Conservation (phyloP, 2,113 vertebrate genomes). For the Prietella phreatophila region DNA sequence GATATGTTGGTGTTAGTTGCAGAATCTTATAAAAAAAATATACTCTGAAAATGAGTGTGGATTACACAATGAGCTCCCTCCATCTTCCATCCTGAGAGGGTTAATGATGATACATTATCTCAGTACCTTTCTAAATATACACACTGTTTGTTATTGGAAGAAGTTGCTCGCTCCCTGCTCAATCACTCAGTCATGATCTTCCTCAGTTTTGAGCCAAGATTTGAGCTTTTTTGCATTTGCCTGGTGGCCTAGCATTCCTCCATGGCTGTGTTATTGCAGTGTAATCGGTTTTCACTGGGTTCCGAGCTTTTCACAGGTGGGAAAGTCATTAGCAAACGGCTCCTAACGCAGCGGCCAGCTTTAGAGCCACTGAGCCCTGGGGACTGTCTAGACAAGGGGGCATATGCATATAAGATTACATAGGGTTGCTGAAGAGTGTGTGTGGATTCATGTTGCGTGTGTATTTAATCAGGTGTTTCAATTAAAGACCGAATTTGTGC, state of each 20-base stretch:
- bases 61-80: not conserved
- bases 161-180: not conserved
- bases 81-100: not conserved
- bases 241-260: conserved; percentile 44
- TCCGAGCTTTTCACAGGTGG: conserved; percentile 57
- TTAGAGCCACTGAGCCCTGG: conserved; percentile 37
- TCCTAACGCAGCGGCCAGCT: conserved; percentile 56
- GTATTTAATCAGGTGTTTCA: conserved; percentile 12
- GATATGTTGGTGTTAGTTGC: not conserved
- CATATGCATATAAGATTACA: conserved; percentile 41
- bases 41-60: not conserved
- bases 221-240: conserved; percentile 30
- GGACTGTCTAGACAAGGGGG: conserved; percentile 49
- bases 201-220: not conserved
- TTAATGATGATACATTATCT: not conserved
- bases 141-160: conserved; percentile 17
- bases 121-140: not conserved
- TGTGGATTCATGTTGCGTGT: conserved; percentile 18
- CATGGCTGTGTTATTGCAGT: conserved; percentile 42
- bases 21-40: not conserved
- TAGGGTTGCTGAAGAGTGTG: conserved; percentile 16
- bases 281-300: conserved; percentile 33
- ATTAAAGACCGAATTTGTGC: not conserved
- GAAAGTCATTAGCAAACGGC: conserved; percentile 55
- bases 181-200: not conserved